Base-by-base conservation (phyloP, 2,797 vertebrate genomes). In the Mus spretus region DNA sequence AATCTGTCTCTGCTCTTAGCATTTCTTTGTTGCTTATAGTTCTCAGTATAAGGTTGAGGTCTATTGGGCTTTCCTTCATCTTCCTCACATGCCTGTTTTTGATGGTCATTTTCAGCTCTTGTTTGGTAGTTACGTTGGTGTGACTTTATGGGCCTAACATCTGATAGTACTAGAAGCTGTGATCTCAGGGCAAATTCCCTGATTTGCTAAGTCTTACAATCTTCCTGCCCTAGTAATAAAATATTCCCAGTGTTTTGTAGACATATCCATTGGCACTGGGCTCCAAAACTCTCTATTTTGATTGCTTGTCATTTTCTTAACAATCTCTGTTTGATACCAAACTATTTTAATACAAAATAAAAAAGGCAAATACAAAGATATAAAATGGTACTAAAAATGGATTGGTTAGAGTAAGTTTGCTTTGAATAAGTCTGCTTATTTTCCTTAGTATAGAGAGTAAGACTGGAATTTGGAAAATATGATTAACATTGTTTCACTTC, bases 371-470 rank as follows among this genome's bases (percentile, higher is more conserved):
- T 61, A 40, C 19, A 81, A 91, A 40, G 15, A 47, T 14, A 47
- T 3, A 91, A 6, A 26, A 24, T 20, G 17, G 6, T 1, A 26
- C 19, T 20, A 40, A 63, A 86, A 55, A 55, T 59, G 3, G 10
- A 7, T 13, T 65, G 17, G 0, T 13, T 5, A n/a, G 0, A 24
- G 1, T 74, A 3, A 40, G 10, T 28, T 44, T 22, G 14, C 53
- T 65, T 67, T 26, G 26, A 63, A 63, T 63, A 63, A 11, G 3
- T 26, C 10, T 14, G 0, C 11, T 63, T 57, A 11, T 0, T 75
- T 75, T 44, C 12, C 19, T 85, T 70, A 20, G 3, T 7, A 34
- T 20, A 11, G 12, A 34, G 0, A 3, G 2, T 61, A 53, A 79
- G 47, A 28, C 40, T 63, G 10, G 3, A 0, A 13, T 19, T 65